Conservation (phyloP, 2,888 invertebrate genomes). For the Caenorhabditis panamensis region DNA sequence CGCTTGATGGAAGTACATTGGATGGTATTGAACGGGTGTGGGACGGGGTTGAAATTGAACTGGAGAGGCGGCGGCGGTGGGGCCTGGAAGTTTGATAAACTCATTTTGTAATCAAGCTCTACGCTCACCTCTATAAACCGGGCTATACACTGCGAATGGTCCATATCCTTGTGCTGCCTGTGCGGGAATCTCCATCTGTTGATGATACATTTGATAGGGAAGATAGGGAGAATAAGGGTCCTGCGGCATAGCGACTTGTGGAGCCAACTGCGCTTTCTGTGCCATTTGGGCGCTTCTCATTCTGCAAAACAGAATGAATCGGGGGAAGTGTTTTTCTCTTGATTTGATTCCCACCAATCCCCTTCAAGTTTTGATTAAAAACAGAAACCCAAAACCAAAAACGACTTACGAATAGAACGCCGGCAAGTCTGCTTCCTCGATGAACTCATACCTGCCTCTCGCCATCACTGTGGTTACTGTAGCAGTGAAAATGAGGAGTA, state of each 20-base stretch:
- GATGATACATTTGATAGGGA: conserved; percentile 52
- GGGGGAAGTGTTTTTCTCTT: neutral
- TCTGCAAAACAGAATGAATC: conserved; percentile 21
- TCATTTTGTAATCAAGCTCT: no score
- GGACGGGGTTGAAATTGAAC: conserved; percentile 45
- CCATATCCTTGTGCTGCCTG: no score
- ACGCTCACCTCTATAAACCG: conserved; percentile 43
- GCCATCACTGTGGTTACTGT: neutral
- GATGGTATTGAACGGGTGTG: conserved; percentile 47
- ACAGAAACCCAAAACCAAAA: neutral
- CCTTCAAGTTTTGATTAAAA: neutral
- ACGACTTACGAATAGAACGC: conserved; percentile 59
- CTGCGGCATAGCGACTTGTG: conserved; percentile 38
- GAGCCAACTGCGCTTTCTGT: conserved; percentile 57
- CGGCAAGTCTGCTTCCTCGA: conserved; percentile 55
- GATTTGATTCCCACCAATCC: neutral
- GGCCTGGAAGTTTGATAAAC: conserved; percentile 1
- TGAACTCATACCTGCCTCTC: conserved; percentile 53
- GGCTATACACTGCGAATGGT: conserved; percentile 52
- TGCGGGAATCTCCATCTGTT: conserved; percentile 36
- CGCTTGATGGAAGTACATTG: conserved; percentile 39
- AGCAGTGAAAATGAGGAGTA: conserved; percentile 9
- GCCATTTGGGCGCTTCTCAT: conserved; percentile 62
- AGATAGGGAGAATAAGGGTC: conserved; percentile 48
- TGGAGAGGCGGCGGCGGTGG: conserved; percentile 6